A percentile compares a stretch with the other conserved stretches of the same genome.
Evolutionary conservation across 2,113 vertebrate genomes (phyloP).

Genomic region (Paramormyrops kingsleyae): DNA sequence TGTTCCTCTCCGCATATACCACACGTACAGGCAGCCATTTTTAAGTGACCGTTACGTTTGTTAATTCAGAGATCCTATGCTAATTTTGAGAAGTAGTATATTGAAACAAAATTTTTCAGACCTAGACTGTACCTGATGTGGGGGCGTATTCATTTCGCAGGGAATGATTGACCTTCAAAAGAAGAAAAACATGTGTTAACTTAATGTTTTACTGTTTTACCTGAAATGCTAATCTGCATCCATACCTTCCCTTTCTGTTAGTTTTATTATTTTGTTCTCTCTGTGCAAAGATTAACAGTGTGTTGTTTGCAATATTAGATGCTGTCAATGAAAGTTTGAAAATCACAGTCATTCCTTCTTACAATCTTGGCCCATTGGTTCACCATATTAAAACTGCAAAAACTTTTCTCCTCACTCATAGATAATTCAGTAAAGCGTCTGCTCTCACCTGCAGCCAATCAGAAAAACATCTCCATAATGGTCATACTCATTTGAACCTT

Average conservation of each 20-base stretch:
- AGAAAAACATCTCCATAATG: not conserved
- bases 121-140: not conserved
- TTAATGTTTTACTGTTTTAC: not conserved
- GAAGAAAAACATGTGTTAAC: not conserved
- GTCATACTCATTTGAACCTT: not conserved
- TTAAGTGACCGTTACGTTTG: not conserved
- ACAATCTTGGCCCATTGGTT: not conserved
- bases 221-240: not conserved
- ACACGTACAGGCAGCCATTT: not conserved
- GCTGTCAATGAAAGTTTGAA: not conserved
- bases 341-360: not conserved
- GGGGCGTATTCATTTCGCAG: conserved; percentile 9
- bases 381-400: not conserved
- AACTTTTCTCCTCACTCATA: not conserved
- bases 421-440: not conserved
- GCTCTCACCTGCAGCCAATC: not conserved
- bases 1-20: no score
- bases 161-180: conserved; percentile 30
- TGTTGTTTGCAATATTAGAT: not conserved
- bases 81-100: not conserved
- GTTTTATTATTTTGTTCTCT: conserved; percentile 10
- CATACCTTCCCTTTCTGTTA: not conserved
- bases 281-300: conserved; percentile 23
- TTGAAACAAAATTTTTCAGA: not conserved
- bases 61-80: not conserved